phyloP scores from a whole-genome alignment of 1,140 invertebrate species.

The Drosophila pandora region DNA sequence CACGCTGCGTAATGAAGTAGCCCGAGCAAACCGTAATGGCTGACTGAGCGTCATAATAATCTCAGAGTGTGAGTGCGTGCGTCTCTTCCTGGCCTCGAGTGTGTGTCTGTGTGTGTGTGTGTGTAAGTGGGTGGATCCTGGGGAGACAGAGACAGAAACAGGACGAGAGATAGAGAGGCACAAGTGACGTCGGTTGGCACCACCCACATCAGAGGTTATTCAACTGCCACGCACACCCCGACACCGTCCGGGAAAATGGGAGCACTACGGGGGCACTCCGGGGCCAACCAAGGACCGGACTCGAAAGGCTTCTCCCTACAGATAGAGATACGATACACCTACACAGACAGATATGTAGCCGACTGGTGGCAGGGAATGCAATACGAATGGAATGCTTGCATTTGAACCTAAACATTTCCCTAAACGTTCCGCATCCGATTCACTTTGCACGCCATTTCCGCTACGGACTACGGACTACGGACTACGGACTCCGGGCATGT shows the following conservation, averaged over 20 bases:
- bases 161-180: constrained; percentile 39
- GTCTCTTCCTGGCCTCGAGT: constrained; percentile 17
- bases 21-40: constrained; percentile 73
- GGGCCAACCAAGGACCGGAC: constrained; percentile 29
- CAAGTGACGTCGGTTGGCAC: constrained; percentile 40
- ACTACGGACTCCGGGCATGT: constrained; percentile 56
- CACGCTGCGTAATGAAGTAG: constrained; percentile 80
- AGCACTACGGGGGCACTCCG: neutral
- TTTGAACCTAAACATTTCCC: constrained; percentile 74
- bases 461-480: constrained; percentile 18
- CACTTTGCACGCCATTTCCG: constrained; percentile 80
- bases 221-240: constrained; percentile 61
- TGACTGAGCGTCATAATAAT: constrained; percentile 81
- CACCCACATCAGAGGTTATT: constrained; percentile 68
- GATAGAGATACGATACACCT: constrained; percentile 42
- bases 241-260: constrained; percentile 22
- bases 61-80: constrained; percentile 48
- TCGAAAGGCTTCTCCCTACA: constrained; percentile 31
- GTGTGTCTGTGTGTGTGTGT: constrained; percentile 5
- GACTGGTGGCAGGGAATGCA: constrained; percentile 18
- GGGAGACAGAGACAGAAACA: constrained; percentile 3
- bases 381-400: constrained; percentile 67
- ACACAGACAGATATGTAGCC: constrained; percentile 5
- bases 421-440: constrained; percentile 75
- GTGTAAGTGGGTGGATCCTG: constrained; percentile 48